Conservation (phyloP, 2,797 vertebrate genomes). For the Lagorchestes hirsutus region DNA sequence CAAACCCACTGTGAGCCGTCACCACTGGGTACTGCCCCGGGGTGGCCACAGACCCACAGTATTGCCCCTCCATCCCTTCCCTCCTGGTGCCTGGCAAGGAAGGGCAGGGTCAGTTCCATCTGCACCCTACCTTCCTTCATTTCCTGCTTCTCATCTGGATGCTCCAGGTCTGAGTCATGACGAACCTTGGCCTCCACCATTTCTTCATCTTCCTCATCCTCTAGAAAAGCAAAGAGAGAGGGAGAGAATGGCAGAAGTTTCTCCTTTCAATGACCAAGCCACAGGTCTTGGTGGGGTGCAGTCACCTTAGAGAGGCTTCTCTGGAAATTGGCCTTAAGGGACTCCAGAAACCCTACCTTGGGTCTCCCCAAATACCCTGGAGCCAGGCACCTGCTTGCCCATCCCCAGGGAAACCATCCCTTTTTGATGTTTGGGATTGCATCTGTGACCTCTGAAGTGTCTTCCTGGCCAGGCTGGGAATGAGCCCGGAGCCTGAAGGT, state of each 20-base stretch:
- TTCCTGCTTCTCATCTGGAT: constrained; percentile 93
- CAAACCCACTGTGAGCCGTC: too few relatives aligned
- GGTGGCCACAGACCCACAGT: background rate
- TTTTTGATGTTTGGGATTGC: constrained; percentile 85
- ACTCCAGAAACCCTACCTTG: constrained; percentile 2
- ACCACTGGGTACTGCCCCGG: too few relatives aligned
- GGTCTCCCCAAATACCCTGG: constrained; percentile 47
- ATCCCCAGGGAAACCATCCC: constrained; percentile 72
- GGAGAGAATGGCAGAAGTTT: constrained; percentile 51
- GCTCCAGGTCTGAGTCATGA: constrained; percentile 91
- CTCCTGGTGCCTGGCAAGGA: background rate
- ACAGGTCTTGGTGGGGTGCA: constrained; percentile 68
- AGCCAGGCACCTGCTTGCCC: constrained; percentile 87
- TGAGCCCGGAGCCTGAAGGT: constrained; percentile 84
- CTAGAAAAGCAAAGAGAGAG: constrained; percentile 85
- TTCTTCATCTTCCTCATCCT: constrained; percentile 97
- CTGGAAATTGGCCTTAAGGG: background rate
- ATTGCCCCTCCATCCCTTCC: too few relatives aligned
- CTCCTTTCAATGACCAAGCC: constrained; percentile 68
- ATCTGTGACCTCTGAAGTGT: constrained; percentile 89
- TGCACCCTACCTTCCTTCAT: constrained; percentile 90
- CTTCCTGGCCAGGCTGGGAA: constrained; percentile 83
- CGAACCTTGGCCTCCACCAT: constrained; percentile 91
- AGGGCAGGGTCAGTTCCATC: background rate
- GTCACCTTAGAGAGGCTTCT: constrained; percentile 25